Percentiles rank a stretch among this genome's conserved stretches.
phyloP scores from a whole-genome alignment of 2,113 vertebrate genomes.

The Eulemur rufifrons region DNA sequence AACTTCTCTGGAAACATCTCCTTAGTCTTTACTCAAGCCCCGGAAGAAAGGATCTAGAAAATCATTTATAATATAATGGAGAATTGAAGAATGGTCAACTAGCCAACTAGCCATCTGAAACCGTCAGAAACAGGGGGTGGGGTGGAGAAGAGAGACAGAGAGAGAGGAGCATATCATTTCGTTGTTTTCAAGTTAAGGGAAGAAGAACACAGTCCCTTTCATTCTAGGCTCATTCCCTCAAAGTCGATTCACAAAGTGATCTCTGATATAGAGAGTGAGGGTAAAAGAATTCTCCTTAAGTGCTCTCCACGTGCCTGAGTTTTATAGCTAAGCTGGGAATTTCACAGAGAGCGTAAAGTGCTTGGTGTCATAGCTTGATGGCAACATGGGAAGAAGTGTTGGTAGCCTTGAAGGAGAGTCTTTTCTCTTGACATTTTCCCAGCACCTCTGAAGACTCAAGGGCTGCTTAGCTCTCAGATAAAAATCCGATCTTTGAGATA shows the following conservation, averaged over 20 bases:
- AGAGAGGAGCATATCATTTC: not conserved
- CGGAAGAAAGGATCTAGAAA: not conserved
- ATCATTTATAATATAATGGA: not conserved
- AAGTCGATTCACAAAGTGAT: not conserved
- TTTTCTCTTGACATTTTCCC: constrained; percentile 29
- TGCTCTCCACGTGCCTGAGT: not conserved
- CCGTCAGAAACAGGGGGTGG: not conserved
- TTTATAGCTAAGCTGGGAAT: not conserved
- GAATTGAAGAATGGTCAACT: not conserved
- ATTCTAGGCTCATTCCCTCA: not conserved
- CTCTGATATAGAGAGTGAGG: not conserved
- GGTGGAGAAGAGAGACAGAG: fast-evolving
- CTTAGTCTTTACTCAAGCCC: not conserved
- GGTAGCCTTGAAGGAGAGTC: not conserved
- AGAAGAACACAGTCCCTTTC: not conserved
- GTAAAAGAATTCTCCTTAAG: not conserved
- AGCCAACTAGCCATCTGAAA: not conserved
- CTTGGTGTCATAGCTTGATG: not conserved
- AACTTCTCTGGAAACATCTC: not conserved
- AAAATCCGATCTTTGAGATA: constrained; percentile 11
- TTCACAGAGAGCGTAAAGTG: not conserved
- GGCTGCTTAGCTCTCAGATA: not conserved
- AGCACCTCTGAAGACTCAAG: not conserved
- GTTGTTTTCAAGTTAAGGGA: not conserved
- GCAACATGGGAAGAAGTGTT: fast-evolving